Evolutionary conservation across 2,113 vertebrate genomes (phyloP).

Genomic region (Salminus brasiliensis): DNA sequence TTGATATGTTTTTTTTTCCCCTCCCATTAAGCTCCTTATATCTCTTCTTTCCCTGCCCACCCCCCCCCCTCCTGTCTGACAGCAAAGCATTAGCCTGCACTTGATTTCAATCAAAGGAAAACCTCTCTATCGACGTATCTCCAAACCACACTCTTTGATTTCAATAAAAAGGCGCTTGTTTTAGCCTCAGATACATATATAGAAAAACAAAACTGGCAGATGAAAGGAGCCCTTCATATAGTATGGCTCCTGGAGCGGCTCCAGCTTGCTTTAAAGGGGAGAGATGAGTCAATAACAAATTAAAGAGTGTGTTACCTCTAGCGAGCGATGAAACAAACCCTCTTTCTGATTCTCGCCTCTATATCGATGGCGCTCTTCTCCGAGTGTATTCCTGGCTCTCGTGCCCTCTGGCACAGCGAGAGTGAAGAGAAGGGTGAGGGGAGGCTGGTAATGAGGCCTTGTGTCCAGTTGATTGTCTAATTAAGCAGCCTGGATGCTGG

Average conservation of each 20-base stretch:
- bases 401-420: slow-evolving; percentile 22
- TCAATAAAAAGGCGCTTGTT: slow-evolving; percentile 24
- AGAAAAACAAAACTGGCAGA: slow-evolving; percentile 3
- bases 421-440: slow-evolving; percentile 4
- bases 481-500: slow-evolving; percentile 37
- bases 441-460: slow-evolving; percentile 40
- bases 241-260: slow-evolving; percentile 21
- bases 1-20: neutral
- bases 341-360: slow-evolving; percentile 18
- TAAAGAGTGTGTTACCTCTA: slow-evolving; percentile 67
- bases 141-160: neutral
- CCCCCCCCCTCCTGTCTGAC: neutral
- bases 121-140: neutral
- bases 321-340: slow-evolving; percentile 42
- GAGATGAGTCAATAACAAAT: slow-evolving; percentile 68
- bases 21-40: neutral
- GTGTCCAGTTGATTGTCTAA: slow-evolving; percentile 45
- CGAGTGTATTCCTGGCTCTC: neutral
- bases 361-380: slow-evolving; percentile 15
- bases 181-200: neutral
- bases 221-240: neutral
- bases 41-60: neutral
- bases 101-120: slow-evolving; percentile 37
- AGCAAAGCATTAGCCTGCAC: slow-evolving; percentile 15
- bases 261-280: slow-evolving; percentile 28